These are phyloP conservation scores for Idaea dimidiata DNA, from an alignment of 2,888 invertebrate species.

Conservation along the genomic window DNA sequence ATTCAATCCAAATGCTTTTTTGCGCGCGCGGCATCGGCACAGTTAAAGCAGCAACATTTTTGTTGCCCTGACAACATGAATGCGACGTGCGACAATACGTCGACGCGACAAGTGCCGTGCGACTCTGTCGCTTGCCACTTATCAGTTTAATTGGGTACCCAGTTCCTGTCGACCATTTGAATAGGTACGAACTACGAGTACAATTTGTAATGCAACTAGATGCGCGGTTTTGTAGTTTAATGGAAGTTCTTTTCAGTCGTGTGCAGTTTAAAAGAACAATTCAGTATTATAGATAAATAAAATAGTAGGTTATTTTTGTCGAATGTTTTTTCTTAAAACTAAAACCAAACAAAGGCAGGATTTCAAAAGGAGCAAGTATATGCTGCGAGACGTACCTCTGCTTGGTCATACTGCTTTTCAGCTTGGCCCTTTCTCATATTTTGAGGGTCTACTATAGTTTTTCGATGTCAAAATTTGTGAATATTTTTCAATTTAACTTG, in stretches of 20 bases:
- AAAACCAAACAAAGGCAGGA: too few species aligned
- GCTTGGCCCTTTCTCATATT: too few species aligned
- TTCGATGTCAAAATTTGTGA: too few species aligned
- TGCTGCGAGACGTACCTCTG: too few species aligned
- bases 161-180: background rate
- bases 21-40: conserved; percentile 23
- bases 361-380: too few species aligned
- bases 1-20: conserved; percentile 19
- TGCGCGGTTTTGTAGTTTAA: background rate
- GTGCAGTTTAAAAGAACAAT: too few species aligned
- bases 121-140: conserved; percentile 27
- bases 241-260: background rate
- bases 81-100: conserved; percentile 59
- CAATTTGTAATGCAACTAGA: background rate
- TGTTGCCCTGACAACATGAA: conserved; percentile 44
- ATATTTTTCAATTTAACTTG: too few species aligned
- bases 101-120: conserved; percentile 48
- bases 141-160: conserved; percentile 32
- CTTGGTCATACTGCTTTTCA: too few species aligned
- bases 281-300: too few species aligned
- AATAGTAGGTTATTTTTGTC: too few species aligned
- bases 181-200: background rate
- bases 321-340: too few species aligned
- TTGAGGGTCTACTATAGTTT: too few species aligned
- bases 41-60: conserved; percentile 52